A percentile compares a stretch with the other conserved stretches of the same genome.
phyloP scores from a whole-genome alignment of 2,113 vertebrate genomes.

The Cricetomys ansorgei region DNA sequence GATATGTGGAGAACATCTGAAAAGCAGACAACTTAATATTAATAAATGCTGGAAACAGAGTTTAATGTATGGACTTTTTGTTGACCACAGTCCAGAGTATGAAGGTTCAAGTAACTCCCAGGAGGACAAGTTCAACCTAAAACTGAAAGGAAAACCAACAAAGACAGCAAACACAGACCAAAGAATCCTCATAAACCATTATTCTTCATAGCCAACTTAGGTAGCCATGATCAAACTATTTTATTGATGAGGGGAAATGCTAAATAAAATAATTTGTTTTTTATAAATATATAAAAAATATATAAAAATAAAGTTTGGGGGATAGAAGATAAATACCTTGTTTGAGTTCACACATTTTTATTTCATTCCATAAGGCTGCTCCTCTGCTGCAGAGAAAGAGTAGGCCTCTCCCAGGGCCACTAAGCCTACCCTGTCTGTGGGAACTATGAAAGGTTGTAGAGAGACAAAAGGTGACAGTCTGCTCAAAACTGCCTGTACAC shows the following conservation, averaged over 20 bases:
- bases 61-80: constrained; percentile 26
- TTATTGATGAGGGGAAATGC: not conserved
- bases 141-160: not conserved
- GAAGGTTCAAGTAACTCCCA: not conserved
- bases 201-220: not conserved
- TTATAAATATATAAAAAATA: no score
- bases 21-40: not conserved
- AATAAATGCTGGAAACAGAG: not conserved
- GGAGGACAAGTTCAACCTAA: not conserved
- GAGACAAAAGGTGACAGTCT: not conserved
- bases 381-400: not conserved
- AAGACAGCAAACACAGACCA: not conserved
- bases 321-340: not conserved
- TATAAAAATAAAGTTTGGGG: not conserved
- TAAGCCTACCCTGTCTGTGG: not conserved
- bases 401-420: not conserved
- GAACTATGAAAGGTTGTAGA: not conserved
- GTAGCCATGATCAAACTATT: not conserved
- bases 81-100: not conserved
- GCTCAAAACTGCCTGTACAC: not conserved
- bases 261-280: no score
- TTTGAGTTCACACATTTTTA: not conserved
- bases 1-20: constrained; percentile 22
- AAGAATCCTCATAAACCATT: not conserved
- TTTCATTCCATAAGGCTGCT: not conserved